Conservation (phyloP, 2,113 vertebrate genomes). For the Chamaetylas fuelleborni region DNA sequence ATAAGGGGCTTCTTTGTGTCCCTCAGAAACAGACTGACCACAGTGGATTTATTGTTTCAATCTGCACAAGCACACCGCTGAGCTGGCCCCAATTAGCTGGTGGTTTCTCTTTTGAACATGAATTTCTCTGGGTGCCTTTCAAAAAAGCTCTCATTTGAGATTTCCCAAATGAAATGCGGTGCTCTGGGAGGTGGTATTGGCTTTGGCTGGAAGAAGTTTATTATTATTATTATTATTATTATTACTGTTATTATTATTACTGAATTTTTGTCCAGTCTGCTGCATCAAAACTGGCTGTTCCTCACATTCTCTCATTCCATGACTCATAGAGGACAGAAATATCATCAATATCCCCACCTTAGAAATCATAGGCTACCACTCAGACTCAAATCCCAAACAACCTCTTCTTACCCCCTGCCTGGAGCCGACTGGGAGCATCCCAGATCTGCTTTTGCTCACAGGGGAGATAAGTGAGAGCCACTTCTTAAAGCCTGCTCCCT, state of each 20-base stretch:
- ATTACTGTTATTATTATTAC: neutral
- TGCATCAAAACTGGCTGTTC: neutral
- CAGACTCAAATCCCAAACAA: neutral
- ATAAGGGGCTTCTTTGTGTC: neutral
- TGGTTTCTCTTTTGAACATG: neutral
- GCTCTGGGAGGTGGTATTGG: neutral
- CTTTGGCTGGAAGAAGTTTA: neutral
- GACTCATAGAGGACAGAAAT: neutral
- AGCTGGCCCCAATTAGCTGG: neutral
- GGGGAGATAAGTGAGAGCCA: neutral
- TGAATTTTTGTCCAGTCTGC: neutral
- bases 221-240: neutral
- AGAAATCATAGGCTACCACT: neutral
- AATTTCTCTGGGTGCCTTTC: neutral
- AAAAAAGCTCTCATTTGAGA: neutral
- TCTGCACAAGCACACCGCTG: accelerated
- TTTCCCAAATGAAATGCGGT: neutral
- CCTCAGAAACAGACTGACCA: neutral
- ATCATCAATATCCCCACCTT: neutral
- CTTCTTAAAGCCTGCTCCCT: neutral
- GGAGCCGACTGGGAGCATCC: neutral
- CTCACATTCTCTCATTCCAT: neutral
- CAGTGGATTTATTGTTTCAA: neutral
- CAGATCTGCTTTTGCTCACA: neutral
- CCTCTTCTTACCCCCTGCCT: neutral